Evolutionary conservation across 2,113 vertebrate genomes (phyloP).

Genomic region (Melanostigma gelatinosum): DNA sequence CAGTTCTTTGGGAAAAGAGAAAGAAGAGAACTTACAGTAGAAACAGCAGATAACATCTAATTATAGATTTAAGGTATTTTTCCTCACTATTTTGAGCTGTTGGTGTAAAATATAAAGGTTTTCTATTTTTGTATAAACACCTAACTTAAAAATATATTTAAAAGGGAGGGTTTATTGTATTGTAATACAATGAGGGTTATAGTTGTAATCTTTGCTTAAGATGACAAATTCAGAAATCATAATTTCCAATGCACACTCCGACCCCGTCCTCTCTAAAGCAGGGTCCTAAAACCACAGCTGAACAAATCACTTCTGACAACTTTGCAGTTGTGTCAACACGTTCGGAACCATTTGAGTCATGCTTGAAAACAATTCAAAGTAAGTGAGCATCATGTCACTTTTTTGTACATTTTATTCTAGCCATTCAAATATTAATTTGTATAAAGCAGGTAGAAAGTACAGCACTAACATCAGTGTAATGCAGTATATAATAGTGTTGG

Average conservation of each 20-base stretch:
- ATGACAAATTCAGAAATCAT: background rate
- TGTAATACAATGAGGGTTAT: background rate
- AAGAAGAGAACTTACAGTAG: background rate
- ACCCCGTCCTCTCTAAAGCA: background rate
- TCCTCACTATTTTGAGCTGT: background rate
- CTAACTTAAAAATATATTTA: background rate
- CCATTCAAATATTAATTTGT: background rate
- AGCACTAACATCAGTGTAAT: background rate
- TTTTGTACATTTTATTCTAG: background rate
- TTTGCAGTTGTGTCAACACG: background rate
- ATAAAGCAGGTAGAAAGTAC: background rate
- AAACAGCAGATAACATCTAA: slow-evolving; percentile 5
- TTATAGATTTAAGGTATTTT: background rate
- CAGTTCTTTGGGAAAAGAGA: background rate
- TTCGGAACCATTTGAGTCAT: background rate
- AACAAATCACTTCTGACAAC: background rate
- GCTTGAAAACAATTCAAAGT: background rate
- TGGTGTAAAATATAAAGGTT: background rate
- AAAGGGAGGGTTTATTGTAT: background rate
- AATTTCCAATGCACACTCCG: background rate
- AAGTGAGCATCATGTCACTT: background rate
- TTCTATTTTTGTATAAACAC: background rate
- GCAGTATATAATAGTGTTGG: background rate
- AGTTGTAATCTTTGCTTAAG: background rate
- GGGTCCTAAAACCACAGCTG: background rate